Evolutionary conservation across 2,888 invertebrate species (phyloP), one percentile per base, ranked within the genome.

Genomic region (Ectemnius lituratus): DNA sequence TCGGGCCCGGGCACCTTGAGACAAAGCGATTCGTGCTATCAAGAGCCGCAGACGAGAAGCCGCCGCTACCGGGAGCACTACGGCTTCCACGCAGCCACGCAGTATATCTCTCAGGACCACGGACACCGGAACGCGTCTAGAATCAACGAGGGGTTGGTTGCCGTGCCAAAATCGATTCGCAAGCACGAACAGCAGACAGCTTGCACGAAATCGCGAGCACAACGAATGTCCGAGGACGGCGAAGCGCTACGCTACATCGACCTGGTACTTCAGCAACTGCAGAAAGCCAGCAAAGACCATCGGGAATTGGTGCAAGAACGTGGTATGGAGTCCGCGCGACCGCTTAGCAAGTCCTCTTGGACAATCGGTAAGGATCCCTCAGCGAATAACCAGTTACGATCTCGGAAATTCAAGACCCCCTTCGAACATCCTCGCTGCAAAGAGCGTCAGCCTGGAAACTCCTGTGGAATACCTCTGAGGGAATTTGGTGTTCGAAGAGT

Each of bases 201-300:
- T 61, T 49, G 74, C 5, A 18, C 20, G 28, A 74, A 58, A 56
- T 67, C 66, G 1, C 78, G 76, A n/a, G 60, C 76, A 49, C 78
- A 69, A 72, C 70, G 80, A 52, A 67, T 70, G 70, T 28, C 67
- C 23, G 79, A 79, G 28, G 86, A 86, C 70, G 88, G 85, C 66
- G 87, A 87, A 63, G 72, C 84, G 58, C 79, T 88, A 27, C 81
- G 70, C 4, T 84, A 86, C 73, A 85, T 88, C 79, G 89, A 89
- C 59, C 73, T 78, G 63, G 84, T 89, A 76, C 85, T 89, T 47
- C 75, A 83, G 18, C 87, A 88, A 72, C 75, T 89, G 63, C 82
- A 81, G 27, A 84, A 79, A n/a, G 89, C 89, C 62, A 89, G 89
- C 79, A 80, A 84, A 52, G 87, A 89, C 78, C 88, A 90, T 79